Percentiles rank a stretch among this genome's conserved stretches.
Evolutionary conservation across 2,797 vertebrate genomes (phyloP).

Genomic region (Clarias platycephalus): DNA sequence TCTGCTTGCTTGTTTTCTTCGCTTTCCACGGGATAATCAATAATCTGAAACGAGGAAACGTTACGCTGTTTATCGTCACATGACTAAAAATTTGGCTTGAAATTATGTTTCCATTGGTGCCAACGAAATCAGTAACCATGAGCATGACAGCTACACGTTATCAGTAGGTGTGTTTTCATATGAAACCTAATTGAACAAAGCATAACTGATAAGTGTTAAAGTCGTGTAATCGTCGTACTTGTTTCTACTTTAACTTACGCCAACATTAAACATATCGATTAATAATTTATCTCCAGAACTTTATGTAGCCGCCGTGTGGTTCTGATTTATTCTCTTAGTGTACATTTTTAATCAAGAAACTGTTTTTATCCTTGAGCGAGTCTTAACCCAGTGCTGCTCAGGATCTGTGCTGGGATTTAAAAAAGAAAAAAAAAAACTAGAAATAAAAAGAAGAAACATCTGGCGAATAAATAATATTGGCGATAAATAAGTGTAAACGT

Average conservation of each 20-base stretch:
- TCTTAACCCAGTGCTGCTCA: background rate
- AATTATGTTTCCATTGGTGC: background rate
- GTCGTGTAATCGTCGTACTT: background rate
- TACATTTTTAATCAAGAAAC: background rate
- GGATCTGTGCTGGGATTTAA: background rate
- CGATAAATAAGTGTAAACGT: conserved; percentile 5
- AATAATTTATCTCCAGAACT: background rate
- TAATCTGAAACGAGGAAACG: too few relatives aligned
- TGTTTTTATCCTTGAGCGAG: background rate
- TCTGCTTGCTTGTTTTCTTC: too few relatives aligned
- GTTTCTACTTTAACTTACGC: background rate
- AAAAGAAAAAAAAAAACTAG: too few relatives aligned
- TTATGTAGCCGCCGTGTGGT: background rate
- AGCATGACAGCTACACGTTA: background rate
- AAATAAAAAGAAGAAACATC: background rate
- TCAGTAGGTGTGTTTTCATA: background rate
- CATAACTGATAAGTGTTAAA: background rate
- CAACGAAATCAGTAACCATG: background rate
- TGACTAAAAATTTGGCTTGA: background rate
- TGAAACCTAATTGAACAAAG: background rate
- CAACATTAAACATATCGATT: background rate
- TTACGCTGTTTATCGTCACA: background rate
- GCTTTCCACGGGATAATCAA: too few relatives aligned
- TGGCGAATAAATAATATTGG: too few relatives aligned
- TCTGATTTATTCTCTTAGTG: background rate